A percentile compares a stretch with the other conserved stretches of the same genome.
phyloP scores from a whole-genome alignment of 35 echinoderm and acorn worm genomes.

The Patiria miniata region DNA sequence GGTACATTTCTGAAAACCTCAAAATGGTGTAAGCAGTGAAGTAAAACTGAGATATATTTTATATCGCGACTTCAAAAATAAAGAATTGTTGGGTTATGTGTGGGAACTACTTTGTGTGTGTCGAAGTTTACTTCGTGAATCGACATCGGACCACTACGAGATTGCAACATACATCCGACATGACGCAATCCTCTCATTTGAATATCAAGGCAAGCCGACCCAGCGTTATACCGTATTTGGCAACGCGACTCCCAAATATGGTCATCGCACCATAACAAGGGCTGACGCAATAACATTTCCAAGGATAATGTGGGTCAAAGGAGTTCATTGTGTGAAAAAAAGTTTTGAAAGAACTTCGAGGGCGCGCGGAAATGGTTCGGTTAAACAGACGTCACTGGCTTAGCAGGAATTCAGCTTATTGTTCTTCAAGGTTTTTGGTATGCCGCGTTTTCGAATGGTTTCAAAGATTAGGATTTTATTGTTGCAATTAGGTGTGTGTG shows the following conservation, averaged over 20 bases:
- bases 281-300: constrained; percentile 39
- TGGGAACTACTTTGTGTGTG: constrained; percentile 24
- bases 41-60: too few species aligned
- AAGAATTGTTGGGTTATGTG: neutral
- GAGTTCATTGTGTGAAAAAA: too few species aligned
- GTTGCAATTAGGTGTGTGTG: too few species aligned
- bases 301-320: neutral
- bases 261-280: constrained; percentile 11
- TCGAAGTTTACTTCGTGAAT: neutral
- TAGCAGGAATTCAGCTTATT: too few species aligned
- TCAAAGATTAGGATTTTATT: too few species aligned
- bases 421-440: too few species aligned
- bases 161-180: constrained; percentile 54
- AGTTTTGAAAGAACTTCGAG: too few species aligned
- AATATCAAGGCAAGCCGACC: constrained; percentile 45
- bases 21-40: too few species aligned
- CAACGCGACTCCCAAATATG: neutral
- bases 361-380: too few species aligned
- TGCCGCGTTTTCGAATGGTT: too few species aligned
- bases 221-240: constrained; percentile 23
- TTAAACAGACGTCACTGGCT: too few species aligned
- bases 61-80: too few species aligned
- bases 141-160: constrained; percentile 36
- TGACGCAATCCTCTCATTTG: constrained; percentile 45
- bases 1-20: neutral